Evolutionary conservation across 1,140 invertebrate genomes (phyloP), one percentile per base, ranked within the genome.

Genomic region (Portunus trituberculatus): DNA sequence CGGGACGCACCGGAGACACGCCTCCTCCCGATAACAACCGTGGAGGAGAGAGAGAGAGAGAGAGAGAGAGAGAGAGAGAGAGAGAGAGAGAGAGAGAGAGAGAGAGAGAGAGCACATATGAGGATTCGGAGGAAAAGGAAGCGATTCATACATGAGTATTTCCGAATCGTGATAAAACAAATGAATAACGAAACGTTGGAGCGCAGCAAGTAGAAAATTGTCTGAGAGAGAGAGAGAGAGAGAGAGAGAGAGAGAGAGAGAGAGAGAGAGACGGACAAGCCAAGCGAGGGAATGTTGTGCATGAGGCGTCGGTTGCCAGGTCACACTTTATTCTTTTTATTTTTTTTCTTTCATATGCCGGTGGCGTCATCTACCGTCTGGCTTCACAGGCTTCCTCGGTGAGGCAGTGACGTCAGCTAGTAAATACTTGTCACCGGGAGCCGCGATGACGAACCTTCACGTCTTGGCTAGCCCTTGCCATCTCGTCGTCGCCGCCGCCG

Each of bases 331-430:
- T 86, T 28, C 7, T 89, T 20, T 46, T 86, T 28, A 0, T 89
- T 20, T 46, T 45, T 87, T 8, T 87, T 20, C 14, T 31, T 46
- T 20, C 25, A 12, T 28, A 10, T 46, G 31, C 25, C 39, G 39
- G 39, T 89, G 87, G 87, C 87, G 87, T 89, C 87, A 89, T 89
- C 87, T 89, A 89, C 87, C 87, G 87, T 89, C 87, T 89, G 87
- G 45, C 87, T 48, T 48, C 87, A 39, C 39, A 39, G 25, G 14
- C 32, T 46, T 45, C 87, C 46, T 89, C 8, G 46, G 39, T 7
- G 8, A 3, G 87, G 6, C 86, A 20, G 45, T 89, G 87, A 89
- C 87, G 45, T 89, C 39, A 89, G 20, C 87, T 76, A 20, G 67
- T 76, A 46, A 89, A 89, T 89, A 46, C 3, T 20, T 89, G 45